Evolutionary conservation across 2,113 vertebrate genomes (phyloP), one percentile per base, ranked within the genome.

Genomic region (Pelecanoides urinatrix): DNA sequence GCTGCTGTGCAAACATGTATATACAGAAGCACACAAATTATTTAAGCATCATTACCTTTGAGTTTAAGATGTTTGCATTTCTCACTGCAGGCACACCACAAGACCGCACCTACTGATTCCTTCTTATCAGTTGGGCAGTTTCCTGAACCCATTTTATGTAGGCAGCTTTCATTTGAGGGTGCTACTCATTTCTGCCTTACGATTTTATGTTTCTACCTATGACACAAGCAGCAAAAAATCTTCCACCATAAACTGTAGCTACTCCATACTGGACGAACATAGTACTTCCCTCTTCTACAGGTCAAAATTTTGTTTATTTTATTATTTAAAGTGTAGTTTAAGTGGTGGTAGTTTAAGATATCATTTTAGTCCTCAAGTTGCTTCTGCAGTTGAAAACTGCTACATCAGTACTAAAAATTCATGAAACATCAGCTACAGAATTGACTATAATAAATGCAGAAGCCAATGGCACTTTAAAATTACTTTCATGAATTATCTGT

Each of bases 41-140:
- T 91, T 94, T 88, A 63, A 90, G 90, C 73, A 72, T 76, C 23
- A 74, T 89, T 92, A 66, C 86, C 78, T 96, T 94, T 3, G n/a
- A 84, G 55, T 74, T 88, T 62, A 88, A 95, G 29, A 62, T 38
- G 44, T 50, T 86, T 86, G 56, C 20, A 63, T 75, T 87, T 93
- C 92, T 91, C 73, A 25, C 55, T 74, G 70, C 22, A 90, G 49
- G 47, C 91, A 71, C 13, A 86, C 19, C 75, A 58, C 92, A 84
- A 79, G 25, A 81, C 55, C 16, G 7, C 78, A 86, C 68, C 76
- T 23, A 30, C 56, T 45, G 58, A 26, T 80, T 91, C n/a, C 38
- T 77, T 50, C 79, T 42, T 53, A 68, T 6, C 29, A 81, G 45
- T 5, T 66, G 59, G 36, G 27, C 15, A 62, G 53, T 36, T 76